Evolutionary conservation across 1,140 invertebrate genomes (phyloP).

Genomic region (Littorina saxatilis): DNA sequence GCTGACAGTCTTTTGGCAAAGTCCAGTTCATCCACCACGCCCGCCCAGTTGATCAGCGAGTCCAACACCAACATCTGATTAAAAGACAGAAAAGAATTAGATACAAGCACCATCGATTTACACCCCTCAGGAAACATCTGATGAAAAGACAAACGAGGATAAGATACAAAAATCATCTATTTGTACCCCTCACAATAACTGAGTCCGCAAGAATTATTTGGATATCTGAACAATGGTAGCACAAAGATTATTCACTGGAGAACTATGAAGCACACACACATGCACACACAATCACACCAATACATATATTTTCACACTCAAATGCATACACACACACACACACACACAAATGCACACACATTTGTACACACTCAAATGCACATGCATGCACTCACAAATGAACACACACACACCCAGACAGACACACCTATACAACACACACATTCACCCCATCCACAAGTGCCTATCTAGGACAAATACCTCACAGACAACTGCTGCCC

Average conservation of each 20-base stretch:
- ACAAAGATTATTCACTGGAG: no score
- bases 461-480: not conserved
- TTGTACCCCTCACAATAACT: no score
- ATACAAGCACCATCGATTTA: no score
- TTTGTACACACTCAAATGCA: not conserved
- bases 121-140: no score
- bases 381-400: not conserved
- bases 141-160: no score
- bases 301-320: not conserved
- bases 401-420: not conserved
- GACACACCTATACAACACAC: not conserved
- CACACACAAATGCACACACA: not conserved
- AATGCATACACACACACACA: not conserved
- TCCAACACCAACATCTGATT: slow-evolving; percentile 73
- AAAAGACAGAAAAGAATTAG: no score
- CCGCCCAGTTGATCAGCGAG: slow-evolving; percentile 74
- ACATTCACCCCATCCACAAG: not conserved
- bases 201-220: no score
- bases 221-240: no score
- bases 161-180: no score
- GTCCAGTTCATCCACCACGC: slow-evolving; percentile 76
- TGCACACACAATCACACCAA: not conserved
- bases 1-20: slow-evolving; percentile 70
- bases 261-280: not conserved
- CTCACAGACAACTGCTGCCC: not conserved